Base-by-base conservation (phyloP, 2,888 invertebrate species). In the Dasypogon diadema region DNA sequence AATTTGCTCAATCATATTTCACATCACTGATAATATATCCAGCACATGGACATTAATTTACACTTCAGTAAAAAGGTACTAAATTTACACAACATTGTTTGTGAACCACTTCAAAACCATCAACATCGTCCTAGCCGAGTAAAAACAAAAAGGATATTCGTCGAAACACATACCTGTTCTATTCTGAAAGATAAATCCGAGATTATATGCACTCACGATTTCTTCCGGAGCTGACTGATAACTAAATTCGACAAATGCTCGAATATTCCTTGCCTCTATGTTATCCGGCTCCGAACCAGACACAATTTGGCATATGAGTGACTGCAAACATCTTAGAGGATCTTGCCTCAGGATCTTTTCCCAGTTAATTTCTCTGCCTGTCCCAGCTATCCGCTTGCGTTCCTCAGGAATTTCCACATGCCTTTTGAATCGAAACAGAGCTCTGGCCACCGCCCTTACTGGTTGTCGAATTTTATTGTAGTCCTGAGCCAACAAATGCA, bases 401-500 rank as follows among this genome's bases (percentile, higher is more conserved):
- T n/a, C 48, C 26, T 10, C 0, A 22, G 24, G 8, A 21, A 21
- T 14, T 22, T 12, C 22, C 30, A 14, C 14, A 37, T 68, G 18
- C 5, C 75, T 26, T 26, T 51, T 60, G 16, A 8, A 37, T 24
- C 34, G 24, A 2, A 76, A 54, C 2, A 76, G 30, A n/a, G 51
- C 48, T 54, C 26, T 60, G 18, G 58, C 63, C 6, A 74, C 75
- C 1, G 76, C 72, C 6, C 46, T 46, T 3, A 74, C 58, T 10
- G 78, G 77, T 30, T 63, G 65, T 6, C 79, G 82, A 75, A 88
- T 87, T 80, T 85, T 85, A 78, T 84, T 86, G 82, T 85, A 88
- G 78, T 88, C 88, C 80, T 86, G 85, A 0, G 88, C 88, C 46
- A 88, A 80, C 51, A 86, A 79, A 82, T 88, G 88, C 79, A 88